Base-by-base conservation (phyloP, 2,888 invertebrate genomes). In the Drymonia ruficornis region DNA sequence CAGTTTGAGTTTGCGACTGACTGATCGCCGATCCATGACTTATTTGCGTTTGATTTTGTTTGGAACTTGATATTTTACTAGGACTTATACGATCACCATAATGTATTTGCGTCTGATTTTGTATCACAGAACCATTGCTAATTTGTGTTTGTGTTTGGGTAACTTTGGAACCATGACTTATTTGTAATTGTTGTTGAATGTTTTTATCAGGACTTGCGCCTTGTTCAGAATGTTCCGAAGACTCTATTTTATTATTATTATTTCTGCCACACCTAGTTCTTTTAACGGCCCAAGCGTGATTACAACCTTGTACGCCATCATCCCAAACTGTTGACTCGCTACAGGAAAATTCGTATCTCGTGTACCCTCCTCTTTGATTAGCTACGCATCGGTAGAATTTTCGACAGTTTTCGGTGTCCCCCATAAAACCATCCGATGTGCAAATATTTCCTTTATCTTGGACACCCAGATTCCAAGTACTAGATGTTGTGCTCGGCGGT, bases 311-410 rank as follows among this genome's bases (percentile, higher is more conserved):
- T 58, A 94, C 81, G 28, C 93, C 90, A 55, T 95, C 94, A 84
- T 97, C 97, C 97, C 97, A 97, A 48, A 96, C 95, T 4, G 97
- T 97, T 48, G 95, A 95, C 49, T 95, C 94, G 23, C 95, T 95
- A 76, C 97, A 97, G 15, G 93, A 89, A 82, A 96, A 97, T 63
- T 96, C 95, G 73, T 95, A 96, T 83, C 94, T 95, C 49, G 91
- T 94, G 72, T 93, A 96, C 8, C 94, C 93, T 56, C 94, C 94
- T 46, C 93, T 86, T 28, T 94, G 94, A 74, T 94, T 94, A 46
- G 90, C 89, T 12, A 97, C 96, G 82, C 97, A 97, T 71, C 97
- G 94, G 78, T 96, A 96, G 88, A 97, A 97, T 79, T 96, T 96
- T 36, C 93, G 94, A 75, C 97, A 97, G 76, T 97, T 94, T 56